A percentile compares a stretch with the other conserved stretches of the same genome.
These are phyloP conservation scores for Phoenicopterus ruber DNA, from an alignment of 2,113 vertebrate species.

Conservation along the genomic window DNA sequence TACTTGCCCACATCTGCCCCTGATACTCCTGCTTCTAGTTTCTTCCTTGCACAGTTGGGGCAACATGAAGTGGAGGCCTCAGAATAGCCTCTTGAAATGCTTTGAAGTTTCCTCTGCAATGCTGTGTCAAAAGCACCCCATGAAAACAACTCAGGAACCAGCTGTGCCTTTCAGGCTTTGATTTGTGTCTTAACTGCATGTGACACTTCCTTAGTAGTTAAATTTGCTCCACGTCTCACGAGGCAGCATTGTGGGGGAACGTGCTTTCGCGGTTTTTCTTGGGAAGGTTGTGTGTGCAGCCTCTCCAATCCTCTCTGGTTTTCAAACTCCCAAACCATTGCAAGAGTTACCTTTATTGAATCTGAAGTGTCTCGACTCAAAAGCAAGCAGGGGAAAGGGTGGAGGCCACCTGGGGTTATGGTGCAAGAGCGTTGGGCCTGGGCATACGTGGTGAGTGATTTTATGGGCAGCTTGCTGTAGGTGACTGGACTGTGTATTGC, in stretches of 20 bases:
- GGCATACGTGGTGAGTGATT: fast-evolving
- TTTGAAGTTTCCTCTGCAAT: background rate
- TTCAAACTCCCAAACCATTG: background rate
- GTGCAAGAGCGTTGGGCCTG: background rate
- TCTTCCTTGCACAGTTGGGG: background rate
- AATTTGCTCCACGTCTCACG: fast-evolving
- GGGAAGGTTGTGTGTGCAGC: background rate
- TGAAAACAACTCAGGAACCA: background rate
- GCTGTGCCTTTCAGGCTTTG: background rate
- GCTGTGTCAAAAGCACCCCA: background rate
- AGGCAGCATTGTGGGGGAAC: fast-evolving
- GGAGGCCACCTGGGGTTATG: background rate
- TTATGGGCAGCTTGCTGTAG: background rate
- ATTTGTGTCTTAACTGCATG: background rate
- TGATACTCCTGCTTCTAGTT: background rate
- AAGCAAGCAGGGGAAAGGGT: fast-evolving
- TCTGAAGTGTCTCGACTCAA: background rate
- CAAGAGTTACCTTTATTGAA: background rate
- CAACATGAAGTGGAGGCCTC: background rate
- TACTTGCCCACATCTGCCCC: background rate
- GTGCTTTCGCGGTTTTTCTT: background rate
- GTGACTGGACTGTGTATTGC: background rate
- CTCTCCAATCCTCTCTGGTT: background rate
- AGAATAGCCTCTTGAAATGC: background rate
- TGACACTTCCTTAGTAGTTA: background rate